Conservation (phyloP, 2,888 invertebrate genomes). For the Luffia ferchaultella region DNA sequence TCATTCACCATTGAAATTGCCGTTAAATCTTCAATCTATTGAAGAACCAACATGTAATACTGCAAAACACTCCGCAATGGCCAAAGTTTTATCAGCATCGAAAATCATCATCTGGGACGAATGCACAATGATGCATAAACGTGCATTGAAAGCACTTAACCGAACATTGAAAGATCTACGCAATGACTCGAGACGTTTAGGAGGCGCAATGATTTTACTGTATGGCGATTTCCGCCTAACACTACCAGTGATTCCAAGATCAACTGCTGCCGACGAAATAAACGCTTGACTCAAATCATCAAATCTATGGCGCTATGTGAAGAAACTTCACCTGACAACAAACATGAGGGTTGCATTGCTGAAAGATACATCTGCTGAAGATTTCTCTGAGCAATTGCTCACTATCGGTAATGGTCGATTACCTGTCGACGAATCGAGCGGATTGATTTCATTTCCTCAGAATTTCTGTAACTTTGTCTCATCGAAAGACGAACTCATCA, state of each 20-base stretch:
- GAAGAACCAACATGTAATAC: conserved; percentile 15
- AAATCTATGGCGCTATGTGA: conserved; percentile 3
- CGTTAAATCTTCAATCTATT: conserved; percentile 6
- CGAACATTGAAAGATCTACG: conserved; percentile 15
- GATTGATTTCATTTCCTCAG: conserved; percentile 25
- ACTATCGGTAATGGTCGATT: conserved; percentile 26
- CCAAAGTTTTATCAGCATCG: no score
- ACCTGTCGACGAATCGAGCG: conserved; percentile 22
- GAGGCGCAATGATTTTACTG: no score
- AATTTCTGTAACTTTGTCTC: conserved; percentile 28
- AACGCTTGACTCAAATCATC: conserved; percentile 3
- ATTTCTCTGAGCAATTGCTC: conserved; percentile 27
- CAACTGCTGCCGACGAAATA: no score
- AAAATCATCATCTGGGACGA: no score
- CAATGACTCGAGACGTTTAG: conserved; percentile 17
- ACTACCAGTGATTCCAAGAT: no score
- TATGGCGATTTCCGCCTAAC: conserved; percentile 7
- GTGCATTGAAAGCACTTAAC: conserved; percentile 17
- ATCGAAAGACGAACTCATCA: no score
- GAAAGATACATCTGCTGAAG: conserved; percentile 20
- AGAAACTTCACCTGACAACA: conserved; percentile 6
- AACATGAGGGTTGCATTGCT: conserved; percentile 8
- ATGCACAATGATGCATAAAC: conserved; percentile 15
- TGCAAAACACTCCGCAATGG: no score
- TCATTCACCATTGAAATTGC: conserved; percentile 5